phyloP scores from a whole-genome alignment of 2,888 invertebrate genomes.

The Ectemnius cavifrons region DNA sequence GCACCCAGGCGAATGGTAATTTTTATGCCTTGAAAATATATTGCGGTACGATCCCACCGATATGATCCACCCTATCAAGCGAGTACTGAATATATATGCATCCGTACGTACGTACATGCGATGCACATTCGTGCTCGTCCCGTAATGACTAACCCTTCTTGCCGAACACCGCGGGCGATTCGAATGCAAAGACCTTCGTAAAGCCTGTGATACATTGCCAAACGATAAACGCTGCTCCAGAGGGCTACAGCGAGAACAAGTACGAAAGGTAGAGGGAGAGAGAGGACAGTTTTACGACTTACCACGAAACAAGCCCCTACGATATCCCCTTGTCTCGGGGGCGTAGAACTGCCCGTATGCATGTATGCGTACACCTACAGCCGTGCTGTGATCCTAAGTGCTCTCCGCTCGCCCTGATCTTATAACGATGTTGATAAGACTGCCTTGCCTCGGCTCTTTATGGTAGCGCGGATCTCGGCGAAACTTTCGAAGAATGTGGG shows the following conservation, averaged over 20 bases:
- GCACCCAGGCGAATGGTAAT: not conserved
- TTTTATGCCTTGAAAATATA: not conserved
- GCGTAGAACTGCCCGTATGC: conserved; percentile 4
- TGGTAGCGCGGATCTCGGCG: no score
- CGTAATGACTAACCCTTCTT: not conserved
- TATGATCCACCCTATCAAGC: conserved; percentile 1
- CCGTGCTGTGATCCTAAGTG: not conserved
- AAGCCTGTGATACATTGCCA: conserved; percentile 49
- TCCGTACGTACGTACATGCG: not conserved
- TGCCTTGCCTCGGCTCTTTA: no score
- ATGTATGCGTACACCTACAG: not conserved
- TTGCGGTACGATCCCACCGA: not conserved
- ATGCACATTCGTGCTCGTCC: not conserved
- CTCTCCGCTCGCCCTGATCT: not conserved
- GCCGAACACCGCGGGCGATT: conserved; percentile 43
- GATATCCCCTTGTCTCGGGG: conserved; percentile 17
- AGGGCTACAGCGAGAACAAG: conserved; percentile 16
- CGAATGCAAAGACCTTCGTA: conserved; percentile 57
- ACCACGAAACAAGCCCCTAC: conserved; percentile 30
- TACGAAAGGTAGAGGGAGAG: no score
- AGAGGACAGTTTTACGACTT: conserved; percentile 48
- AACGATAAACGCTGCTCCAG: conserved; percentile 44
- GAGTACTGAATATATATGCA: not conserved
- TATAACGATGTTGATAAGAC: no score
- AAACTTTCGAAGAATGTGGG: no score